Conservation (phyloP, 2,113 vertebrate genomes). For the Camelus dromedarius region DNA sequence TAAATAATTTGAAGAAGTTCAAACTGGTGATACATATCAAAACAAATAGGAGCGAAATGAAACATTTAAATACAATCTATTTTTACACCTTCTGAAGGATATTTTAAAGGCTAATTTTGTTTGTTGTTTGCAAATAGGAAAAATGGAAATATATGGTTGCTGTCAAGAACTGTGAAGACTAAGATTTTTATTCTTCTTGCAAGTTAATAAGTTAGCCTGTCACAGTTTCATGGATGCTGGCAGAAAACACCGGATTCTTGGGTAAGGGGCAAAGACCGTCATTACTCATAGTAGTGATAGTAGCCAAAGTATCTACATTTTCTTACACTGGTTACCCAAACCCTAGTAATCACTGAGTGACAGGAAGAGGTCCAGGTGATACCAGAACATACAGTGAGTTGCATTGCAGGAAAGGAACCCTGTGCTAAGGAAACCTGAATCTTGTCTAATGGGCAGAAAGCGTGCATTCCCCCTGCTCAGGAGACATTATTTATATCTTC, state of each 20-base stretch:
- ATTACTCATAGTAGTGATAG: not conserved
- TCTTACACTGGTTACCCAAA: not conserved
- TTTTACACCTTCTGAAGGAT: not conserved
- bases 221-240: not conserved
- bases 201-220: constrained; percentile 20
- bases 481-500: not conserved
- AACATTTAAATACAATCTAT: not conserved
- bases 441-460: not conserved
- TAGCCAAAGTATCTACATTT: not conserved
- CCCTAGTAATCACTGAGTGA: not conserved
- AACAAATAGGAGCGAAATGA: constrained; percentile 15
- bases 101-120: constrained; percentile 29
- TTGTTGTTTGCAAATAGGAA: constrained; percentile 20
- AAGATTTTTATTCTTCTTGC: constrained; percentile 34
- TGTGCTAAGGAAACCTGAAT: not conserved
- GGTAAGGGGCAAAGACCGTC: not conserved
- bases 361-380: not conserved
- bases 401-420: not conserved
- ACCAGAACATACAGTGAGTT: not conserved
- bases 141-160: not conserved
- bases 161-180: constrained; percentile 40
- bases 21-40: constrained; percentile 19
- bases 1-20: constrained; percentile 38
- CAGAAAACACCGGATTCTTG: not conserved
- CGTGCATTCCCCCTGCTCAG: not conserved